Percentiles rank a stretch among this genome's conserved stretches.
These are phyloP conservation scores for Neostethus bicornis DNA, from an alignment of 2,797 vertebrate species.

Conservation along the genomic window DNA sequence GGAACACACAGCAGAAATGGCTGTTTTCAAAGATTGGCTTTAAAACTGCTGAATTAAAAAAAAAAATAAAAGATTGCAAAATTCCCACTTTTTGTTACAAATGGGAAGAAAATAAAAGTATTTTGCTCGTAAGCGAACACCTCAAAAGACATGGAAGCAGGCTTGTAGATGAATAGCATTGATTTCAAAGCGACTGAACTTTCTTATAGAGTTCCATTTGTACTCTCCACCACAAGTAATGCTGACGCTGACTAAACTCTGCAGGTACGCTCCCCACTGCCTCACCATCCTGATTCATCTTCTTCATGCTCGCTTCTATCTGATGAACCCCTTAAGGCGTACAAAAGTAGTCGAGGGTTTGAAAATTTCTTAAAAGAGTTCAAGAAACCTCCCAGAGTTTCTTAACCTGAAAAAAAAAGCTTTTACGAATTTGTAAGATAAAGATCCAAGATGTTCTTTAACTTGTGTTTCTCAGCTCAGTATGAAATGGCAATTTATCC, in stretches of 20 bases:
- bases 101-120: conserved; percentile 4
- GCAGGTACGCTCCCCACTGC: conserved; percentile 29
- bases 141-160: conserved; percentile 7
- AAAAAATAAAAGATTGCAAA: background rate
- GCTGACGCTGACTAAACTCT: conserved; percentile 51
- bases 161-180: conserved; percentile 25
- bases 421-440: background rate
- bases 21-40: background rate
- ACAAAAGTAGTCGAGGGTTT: conserved; percentile 4
- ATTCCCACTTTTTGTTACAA: background rate
- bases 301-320: conserved; percentile 25
- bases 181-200: conserved; percentile 37
- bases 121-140: conserved; percentile 3
- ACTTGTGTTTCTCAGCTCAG: conserved; percentile 9
- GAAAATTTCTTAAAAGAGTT: conserved; percentile 10
- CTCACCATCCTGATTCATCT: conserved; percentile 48
- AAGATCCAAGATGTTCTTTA: conserved; percentile 2
- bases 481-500: conserved; percentile 1
- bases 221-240: conserved; percentile 29
- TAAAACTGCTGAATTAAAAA: background rate
- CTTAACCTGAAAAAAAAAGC: conserved; percentile 2
- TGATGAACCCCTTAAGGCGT: conserved; percentile 33
- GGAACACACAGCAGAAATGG: background rate
- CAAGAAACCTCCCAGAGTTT: conserved; percentile 15
- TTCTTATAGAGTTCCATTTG: conserved; percentile 29